Percentiles rank a stretch among this genome's conserved stretches.
These are phyloP conservation scores for Nemotelus pantherinus DNA, from an alignment of 2,888 invertebrate genomes.

Conservation along the genomic window DNA sequence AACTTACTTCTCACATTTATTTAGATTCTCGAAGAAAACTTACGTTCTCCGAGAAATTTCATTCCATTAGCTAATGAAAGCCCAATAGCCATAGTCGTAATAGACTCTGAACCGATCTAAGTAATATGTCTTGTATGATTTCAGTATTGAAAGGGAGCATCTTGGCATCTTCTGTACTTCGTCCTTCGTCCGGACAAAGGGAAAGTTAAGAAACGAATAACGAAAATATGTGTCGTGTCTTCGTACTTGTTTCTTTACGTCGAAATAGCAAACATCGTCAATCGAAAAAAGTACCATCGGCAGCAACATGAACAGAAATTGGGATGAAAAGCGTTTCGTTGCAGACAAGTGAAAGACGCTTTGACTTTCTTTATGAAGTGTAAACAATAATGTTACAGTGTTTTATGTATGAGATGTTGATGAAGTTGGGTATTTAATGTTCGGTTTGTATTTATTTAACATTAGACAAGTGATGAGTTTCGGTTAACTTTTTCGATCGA, in stretches of 20 bases:
- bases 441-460: slow-evolving; percentile 10
- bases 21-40: not conserved
- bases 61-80: slow-evolving; percentile 34
- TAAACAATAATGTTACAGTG: slow-evolving; percentile 13
- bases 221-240: not conserved
- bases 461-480: slow-evolving; percentile 12
- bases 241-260: not conserved
- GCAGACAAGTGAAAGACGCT: not conserved
- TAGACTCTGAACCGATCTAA: slow-evolving; percentile 10
- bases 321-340: slow-evolving; percentile 2
- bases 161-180: too few species aligned
- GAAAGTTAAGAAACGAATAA: not conserved
- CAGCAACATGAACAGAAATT: not conserved
- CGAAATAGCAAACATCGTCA: not conserved
- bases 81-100: slow-evolving; percentile 2
- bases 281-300: not conserved
- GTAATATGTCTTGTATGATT: not conserved
- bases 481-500: too few species aligned
- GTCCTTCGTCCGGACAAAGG: not conserved
- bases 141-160: not conserved
- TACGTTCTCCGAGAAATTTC: slow-evolving; percentile 14
- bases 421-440: not conserved
- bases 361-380: slow-evolving; percentile 24
- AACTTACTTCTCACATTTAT: not conserved
- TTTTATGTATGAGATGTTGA: slow-evolving; percentile 14